These are phyloP conservation scores for Creontiades dilutus DNA, from an alignment of 2,888 invertebrate genomes.

Conservation along the genomic window DNA sequence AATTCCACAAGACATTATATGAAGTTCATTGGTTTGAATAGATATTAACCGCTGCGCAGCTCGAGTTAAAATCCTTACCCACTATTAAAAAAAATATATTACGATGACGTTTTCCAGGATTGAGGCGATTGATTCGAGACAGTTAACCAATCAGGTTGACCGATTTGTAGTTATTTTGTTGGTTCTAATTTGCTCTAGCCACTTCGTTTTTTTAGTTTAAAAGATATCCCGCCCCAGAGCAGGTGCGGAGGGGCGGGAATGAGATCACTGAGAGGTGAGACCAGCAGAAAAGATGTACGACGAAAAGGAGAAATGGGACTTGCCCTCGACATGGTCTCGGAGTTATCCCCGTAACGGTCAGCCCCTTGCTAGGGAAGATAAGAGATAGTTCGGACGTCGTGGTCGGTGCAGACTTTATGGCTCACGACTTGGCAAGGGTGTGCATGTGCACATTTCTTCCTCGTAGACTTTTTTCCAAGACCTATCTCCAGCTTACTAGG, in stretches of 20 bases:
- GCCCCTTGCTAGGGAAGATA: slow-evolving; percentile 53
- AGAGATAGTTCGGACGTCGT: slow-evolving; percentile 63
- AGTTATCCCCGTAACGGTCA: slow-evolving; percentile 51
- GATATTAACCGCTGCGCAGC: too few species aligned
- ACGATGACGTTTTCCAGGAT: too few species aligned
- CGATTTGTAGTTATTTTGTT: too few species aligned
- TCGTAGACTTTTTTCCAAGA: slow-evolving; percentile 4
- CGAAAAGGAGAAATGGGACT: slow-evolving; percentile 62
- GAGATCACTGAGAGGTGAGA: not conserved
- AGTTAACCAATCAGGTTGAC: too few species aligned
- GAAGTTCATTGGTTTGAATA: too few species aligned
- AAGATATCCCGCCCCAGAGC: not conserved
- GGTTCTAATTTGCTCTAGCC: too few species aligned
- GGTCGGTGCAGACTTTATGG: slow-evolving; percentile 66
- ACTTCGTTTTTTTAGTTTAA: too few species aligned
- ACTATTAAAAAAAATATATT: too few species aligned
- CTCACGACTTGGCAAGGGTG: slow-evolving; percentile 57
- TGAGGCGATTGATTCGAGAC: too few species aligned
- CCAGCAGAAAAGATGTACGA: slow-evolving; percentile 29
- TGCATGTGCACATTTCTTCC: not conserved
- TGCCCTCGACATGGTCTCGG: slow-evolving; percentile 55
- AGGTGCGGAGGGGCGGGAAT: slow-evolving; percentile 35
- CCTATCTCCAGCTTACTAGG: not conserved
- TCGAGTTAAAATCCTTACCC: too few species aligned
- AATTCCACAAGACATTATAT: too few species aligned